These are phyloP conservation scores for Ramazzottius varieornatus DNA, from an alignment of 2,888 invertebrate genomes.

Conservation along the genomic window DNA sequence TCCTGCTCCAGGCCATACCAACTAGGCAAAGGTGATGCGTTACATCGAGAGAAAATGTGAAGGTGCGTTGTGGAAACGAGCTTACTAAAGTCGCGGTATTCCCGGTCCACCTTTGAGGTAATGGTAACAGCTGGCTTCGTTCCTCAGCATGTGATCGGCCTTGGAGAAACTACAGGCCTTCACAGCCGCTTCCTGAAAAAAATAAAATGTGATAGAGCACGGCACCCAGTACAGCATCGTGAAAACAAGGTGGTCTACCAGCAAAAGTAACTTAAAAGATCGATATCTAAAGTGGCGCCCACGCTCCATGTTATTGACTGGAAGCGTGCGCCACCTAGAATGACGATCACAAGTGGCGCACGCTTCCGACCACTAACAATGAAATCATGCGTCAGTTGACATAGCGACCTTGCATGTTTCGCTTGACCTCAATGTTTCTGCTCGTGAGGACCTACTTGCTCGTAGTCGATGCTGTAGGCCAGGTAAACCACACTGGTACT, in stretches of 20 bases:
- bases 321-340: too few relatives aligned
- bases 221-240: too few relatives aligned
- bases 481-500: neutral
- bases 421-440: neutral
- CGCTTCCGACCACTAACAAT: too few relatives aligned
- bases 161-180: neutral
- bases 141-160: neutral
- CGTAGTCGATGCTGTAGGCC: neutral
- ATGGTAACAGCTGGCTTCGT: neutral
- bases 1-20: neutral
- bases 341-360: neutral
- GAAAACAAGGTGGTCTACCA: too few relatives aligned
- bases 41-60: neutral
- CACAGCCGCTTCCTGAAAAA: conserved; percentile 1
- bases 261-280: too few relatives aligned
- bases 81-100: neutral
- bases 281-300: too few relatives aligned
- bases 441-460: neutral
- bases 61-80: neutral
- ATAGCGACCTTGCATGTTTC: too few relatives aligned
- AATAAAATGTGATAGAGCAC: too few relatives aligned
- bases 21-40: neutral
- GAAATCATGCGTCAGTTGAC: neutral
- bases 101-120: neutral
- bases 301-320: too few relatives aligned